Evolutionary conservation across 2,113 vertebrate genomes (phyloP).

Genomic region (Pseudopipra pipra): DNA sequence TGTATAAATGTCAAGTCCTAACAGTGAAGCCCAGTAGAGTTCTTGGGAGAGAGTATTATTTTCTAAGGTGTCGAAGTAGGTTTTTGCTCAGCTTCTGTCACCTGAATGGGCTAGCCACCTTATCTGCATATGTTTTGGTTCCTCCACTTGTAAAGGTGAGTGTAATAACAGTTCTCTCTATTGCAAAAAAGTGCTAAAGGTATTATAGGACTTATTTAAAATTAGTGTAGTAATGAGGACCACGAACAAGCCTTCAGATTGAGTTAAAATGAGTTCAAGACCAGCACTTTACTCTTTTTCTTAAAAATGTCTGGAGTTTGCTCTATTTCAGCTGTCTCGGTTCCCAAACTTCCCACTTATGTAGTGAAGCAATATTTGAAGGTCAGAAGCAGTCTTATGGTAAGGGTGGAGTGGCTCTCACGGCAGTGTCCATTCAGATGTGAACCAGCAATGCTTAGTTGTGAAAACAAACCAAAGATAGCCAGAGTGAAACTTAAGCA

Average conservation of each 20-base stretch:
- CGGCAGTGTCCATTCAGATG: not conserved
- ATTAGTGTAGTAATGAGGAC: not conserved
- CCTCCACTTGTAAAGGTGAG: not conserved
- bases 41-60: not conserved
- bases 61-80: not conserved
- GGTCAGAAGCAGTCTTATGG: not conserved
- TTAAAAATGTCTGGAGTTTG: not conserved
- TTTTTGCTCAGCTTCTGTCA: not conserved
- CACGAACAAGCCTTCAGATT: not conserved
- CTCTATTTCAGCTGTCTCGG: not conserved
- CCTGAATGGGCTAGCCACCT: not conserved
- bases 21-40: not conserved
- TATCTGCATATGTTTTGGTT: not conserved
- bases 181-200: not conserved
- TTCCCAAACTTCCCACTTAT: not conserved
- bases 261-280: not conserved
- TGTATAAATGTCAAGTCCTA: not conserved
- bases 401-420: not conserved
- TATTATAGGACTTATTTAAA: not conserved
- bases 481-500: constrained; percentile 10
- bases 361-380: not conserved
- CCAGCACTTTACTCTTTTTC: not conserved
- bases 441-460: not conserved
- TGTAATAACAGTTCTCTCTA: not conserved
- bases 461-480: constrained; percentile 39